Evolutionary conservation across 2,797 vertebrate species (phyloP).

Genomic region (Coregonus sp.): DNA sequence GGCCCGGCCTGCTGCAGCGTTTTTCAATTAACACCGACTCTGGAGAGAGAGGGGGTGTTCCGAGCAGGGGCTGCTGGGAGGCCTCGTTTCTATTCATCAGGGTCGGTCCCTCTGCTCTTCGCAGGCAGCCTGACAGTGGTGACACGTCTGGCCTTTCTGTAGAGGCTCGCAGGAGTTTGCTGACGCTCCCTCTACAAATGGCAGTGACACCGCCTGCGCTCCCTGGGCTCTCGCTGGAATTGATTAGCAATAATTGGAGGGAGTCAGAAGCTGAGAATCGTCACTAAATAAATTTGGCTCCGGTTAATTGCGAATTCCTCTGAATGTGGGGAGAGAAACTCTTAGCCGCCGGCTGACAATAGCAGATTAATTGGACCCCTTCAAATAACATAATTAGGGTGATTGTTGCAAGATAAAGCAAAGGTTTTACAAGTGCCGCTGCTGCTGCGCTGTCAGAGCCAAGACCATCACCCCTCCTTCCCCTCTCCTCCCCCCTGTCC

Average conservation of each 20-base stretch:
- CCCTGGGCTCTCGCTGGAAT: constrained; percentile 72
- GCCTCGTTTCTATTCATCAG: constrained; percentile 7
- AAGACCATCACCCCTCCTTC: constrained; percentile 59
- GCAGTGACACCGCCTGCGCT: constrained; percentile 64
- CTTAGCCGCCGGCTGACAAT: constrained; percentile 86
- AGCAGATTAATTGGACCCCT: constrained; percentile 89
- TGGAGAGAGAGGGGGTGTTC: constrained; percentile 23
- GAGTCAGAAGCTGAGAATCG: constrained; percentile 82
- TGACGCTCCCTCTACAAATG: constrained; percentile 65
- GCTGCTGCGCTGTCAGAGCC: constrained; percentile 65
- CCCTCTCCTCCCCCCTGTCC: constrained; percentile 34
- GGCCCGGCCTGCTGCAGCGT: constrained; percentile 13
- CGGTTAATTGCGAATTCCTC: constrained; percentile 86
- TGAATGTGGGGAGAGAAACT: constrained; percentile 78
- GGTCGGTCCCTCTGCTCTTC: constrained; percentile 3
- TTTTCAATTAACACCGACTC: constrained; percentile 57
- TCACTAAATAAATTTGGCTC: constrained; percentile 87
- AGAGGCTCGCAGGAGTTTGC: constrained; percentile 61
- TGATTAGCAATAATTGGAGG: constrained; percentile 87
- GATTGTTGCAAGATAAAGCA: constrained; percentile 87
- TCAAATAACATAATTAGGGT: constrained; percentile 89
- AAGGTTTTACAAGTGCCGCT: constrained; percentile 73
- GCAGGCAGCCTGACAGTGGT: constrained; percentile 26
- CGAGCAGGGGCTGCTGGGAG: too few species aligned
- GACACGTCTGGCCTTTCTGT: constrained; percentile 68